Base-by-base conservation (phyloP, 1,140 invertebrate genomes). In the Theocolax elegans region DNA sequence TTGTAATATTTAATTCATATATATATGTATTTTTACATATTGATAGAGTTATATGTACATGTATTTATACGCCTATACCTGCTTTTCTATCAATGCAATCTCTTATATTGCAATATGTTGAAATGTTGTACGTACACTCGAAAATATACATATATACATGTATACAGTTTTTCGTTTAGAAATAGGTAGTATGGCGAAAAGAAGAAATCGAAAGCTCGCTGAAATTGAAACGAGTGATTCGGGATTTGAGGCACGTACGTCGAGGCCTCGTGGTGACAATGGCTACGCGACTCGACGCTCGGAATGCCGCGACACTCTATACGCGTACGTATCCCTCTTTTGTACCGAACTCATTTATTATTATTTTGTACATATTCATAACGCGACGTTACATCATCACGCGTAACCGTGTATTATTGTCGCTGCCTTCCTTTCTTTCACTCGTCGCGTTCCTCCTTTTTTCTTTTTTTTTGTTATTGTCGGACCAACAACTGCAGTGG, bases 301-400 rank as follows among this genome's bases (percentile, higher is more conserved):
- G 72, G 73, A 71, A 70, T 70, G 64, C 27, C 25, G 31, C 19
- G 23, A 23, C 42, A 23, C 59, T 62, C 59, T 42, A 59, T 10
- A 40, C 46, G 46, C 49, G 15, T 54, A 19, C 25, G 23, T 42
- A 35, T 19, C n/a, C 23, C 3, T 23, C 17, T 38, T 49, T 35
- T 23, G 27, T 31, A 15, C n/a, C 15, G 27, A 15, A 12, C n/a
- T 23, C 65, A 70, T 63, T 75, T 72, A 76, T 77, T 79, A 77
- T 81, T 78, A 78, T 81, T 81, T 80, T 77, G 67, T 81, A 77
- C 80, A 80, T 82, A 82, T 80, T 81, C 79, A 80, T 80, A 81
- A 79, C 77, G 74, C 58, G 42, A 44, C 60, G 80, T 80, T 82
- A 75, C 78, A 78, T 79, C 78, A 80, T 72, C 73, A 72, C 74